Percentiles rank a stretch among this genome's conserved stretches.
phyloP scores from a whole-genome alignment of 2,113 vertebrate species.

The Ptilonorhynchus violaceus region DNA sequence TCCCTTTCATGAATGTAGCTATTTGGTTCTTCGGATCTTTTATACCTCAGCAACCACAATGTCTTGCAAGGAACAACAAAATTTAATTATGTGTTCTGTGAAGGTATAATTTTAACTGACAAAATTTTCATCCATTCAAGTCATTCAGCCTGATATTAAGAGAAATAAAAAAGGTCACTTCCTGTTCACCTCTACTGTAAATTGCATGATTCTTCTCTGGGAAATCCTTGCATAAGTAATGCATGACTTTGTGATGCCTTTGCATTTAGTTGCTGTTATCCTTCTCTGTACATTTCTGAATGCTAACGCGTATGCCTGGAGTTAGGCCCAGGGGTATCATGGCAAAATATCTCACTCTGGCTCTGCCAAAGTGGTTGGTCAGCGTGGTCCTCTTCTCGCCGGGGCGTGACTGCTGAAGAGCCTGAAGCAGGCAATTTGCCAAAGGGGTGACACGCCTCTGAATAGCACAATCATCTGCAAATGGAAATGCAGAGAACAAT shows the following conservation, averaged over 20 bases:
- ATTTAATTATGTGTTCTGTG: not conserved
- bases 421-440: not conserved
- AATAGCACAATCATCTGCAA: not conserved
- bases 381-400: not conserved
- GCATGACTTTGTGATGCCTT: not conserved
- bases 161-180: not conserved
- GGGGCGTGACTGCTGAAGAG: not conserved
- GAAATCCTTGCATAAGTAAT: not conserved
- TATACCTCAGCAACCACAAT: not conserved
- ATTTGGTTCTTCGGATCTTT: not conserved
- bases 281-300: not conserved
- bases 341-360: not conserved
- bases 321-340: too few relatives aligned
- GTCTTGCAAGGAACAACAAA: not conserved
- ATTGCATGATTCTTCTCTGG: not conserved
- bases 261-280: not conserved
- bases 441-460: accelerated
- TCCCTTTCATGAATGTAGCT: not conserved
- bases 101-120: not conserved
- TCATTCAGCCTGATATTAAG: not conserved
- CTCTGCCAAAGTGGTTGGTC: not conserved
- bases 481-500: not conserved
- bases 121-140: not conserved
- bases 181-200: not conserved
- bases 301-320: not conserved